Conservation (phyloP, 2,113 vertebrate genomes). For the Dipodomys stephensi region DNA sequence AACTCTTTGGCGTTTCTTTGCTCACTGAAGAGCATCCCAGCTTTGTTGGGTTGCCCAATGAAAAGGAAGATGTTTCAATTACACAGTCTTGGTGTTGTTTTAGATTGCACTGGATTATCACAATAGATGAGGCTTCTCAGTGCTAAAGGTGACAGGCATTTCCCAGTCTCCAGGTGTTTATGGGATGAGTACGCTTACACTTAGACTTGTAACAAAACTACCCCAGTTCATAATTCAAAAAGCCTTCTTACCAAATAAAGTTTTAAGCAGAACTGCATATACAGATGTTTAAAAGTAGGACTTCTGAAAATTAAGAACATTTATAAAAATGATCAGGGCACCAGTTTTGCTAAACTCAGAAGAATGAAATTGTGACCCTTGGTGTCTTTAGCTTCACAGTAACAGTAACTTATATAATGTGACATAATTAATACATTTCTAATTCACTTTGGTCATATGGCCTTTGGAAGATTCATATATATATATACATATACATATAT, state of each 20-base stretch:
- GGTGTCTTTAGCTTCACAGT: not conserved
- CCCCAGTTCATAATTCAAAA: not conserved
- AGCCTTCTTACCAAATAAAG: conserved; percentile 4
- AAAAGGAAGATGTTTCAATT: not conserved
- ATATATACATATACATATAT: not conserved
- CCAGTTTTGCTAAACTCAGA: not conserved
- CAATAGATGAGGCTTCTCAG: not conserved
- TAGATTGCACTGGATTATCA: not conserved
- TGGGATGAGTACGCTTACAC: not conserved
- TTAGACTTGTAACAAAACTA: not conserved
- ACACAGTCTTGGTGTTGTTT: not conserved
- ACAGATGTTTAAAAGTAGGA: conserved; percentile 19
- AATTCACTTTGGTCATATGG: not conserved
- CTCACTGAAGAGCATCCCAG: not conserved
- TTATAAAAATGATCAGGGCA: not conserved
- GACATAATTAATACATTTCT: not conserved
- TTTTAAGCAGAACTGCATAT: not conserved
- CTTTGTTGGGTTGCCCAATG: not conserved
- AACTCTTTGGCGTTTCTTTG: not conserved
- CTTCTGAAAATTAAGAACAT: not conserved
- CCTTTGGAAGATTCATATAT: not conserved
- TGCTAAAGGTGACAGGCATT: not conserved
- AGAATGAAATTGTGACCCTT: not conserved
- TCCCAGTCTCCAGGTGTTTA: not conserved
- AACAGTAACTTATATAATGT: not conserved